Conservation (phyloP, 2,797 vertebrate species). For the Sebastes baramenuke region DNA sequence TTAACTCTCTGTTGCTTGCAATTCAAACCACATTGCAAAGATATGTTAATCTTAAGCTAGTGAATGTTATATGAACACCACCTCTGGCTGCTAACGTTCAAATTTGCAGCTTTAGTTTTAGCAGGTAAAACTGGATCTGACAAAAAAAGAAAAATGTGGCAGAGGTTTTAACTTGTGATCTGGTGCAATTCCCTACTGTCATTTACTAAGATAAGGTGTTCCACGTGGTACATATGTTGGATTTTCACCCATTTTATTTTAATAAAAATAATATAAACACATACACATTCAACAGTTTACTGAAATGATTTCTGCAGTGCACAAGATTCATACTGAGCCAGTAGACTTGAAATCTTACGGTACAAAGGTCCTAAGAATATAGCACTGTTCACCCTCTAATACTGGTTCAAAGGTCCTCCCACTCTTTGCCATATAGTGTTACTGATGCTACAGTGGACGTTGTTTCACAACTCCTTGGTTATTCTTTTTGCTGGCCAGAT, state of each 20-base stretch:
- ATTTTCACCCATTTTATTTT: background rate
- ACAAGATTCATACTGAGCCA: slow-evolving; percentile 16
- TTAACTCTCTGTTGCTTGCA: background rate
- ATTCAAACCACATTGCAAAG: background rate
- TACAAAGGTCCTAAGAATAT: slow-evolving; percentile 28
- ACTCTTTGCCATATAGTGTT: background rate
- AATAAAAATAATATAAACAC: background rate
- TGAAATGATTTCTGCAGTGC: background rate
- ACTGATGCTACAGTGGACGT: background rate
- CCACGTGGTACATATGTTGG: background rate
- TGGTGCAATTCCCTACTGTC: background rate
- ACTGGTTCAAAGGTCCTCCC: slow-evolving; percentile 37
- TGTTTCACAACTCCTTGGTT: background rate
- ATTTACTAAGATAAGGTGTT: background rate
- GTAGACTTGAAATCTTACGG: background rate
- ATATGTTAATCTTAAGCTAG: background rate
- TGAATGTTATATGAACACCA: background rate
- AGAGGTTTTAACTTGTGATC: background rate
- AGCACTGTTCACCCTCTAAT: background rate
- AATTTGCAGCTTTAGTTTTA: background rate
- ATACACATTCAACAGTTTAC: background rate
- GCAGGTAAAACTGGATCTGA: background rate
- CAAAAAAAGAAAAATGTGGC: background rate
- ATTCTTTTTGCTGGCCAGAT: background rate
- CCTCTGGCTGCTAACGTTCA: background rate